phyloP scores from a whole-genome alignment of 2,113 vertebrate species.

The Nansenia antarctica region DNA sequence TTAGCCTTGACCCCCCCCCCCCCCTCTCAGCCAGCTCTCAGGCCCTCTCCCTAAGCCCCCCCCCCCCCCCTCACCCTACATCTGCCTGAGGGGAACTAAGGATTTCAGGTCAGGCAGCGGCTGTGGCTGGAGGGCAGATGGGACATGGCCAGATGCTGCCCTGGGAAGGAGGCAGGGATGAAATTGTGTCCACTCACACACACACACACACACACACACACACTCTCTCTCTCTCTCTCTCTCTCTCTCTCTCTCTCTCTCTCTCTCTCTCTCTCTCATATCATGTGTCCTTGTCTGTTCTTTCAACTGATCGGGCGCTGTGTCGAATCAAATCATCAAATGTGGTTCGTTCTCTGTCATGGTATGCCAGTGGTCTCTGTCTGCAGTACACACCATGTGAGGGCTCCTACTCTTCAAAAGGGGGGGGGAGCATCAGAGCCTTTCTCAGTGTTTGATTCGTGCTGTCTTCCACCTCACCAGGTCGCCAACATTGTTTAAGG shows the following conservation, averaged over 20 bases:
- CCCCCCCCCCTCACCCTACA: neutral
- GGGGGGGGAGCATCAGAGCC: too few species aligned
- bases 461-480: too few species aligned
- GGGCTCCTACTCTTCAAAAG: too few species aligned
- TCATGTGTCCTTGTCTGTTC: neutral
- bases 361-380: neutral
- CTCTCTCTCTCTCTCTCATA: neutral
- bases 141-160: slow-evolving; percentile 8
- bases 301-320: neutral
- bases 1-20: neutral
- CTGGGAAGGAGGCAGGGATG: neutral
- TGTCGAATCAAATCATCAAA: too few species aligned
- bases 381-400: too few species aligned
- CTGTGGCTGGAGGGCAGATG: neutral
- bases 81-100: neutral
- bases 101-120: neutral
- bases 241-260: too few species aligned
- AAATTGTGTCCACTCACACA: neutral
- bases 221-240: too few species aligned
- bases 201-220: too few species aligned
- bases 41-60: neutral
- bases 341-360: neutral
- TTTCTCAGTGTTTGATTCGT: too few species aligned
- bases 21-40: neutral
- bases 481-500: too few species aligned